phyloP scores from a whole-genome alignment of 2,113 vertebrate genomes.

The Antechinus stuartii region DNA sequence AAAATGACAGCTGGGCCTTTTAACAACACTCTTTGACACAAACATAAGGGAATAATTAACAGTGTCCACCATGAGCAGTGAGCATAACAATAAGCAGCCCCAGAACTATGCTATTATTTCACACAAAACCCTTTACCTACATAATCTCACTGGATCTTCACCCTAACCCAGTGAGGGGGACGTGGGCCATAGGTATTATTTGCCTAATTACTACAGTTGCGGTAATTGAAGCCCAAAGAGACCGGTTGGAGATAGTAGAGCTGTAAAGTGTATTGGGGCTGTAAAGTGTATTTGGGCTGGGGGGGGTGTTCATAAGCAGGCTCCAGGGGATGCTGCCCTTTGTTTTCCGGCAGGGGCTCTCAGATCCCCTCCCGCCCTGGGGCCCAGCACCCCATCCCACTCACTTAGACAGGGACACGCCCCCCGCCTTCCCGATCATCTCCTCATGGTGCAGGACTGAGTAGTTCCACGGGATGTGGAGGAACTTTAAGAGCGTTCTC shows the following conservation, averaged over 20 bases:
- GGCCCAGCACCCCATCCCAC: conserved; percentile 71
- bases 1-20: not conserved
- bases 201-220: not conserved
- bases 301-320: too few species aligned
- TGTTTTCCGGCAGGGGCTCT: not conserved
- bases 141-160: not conserved
- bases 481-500: conserved; percentile 94
- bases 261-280: not conserved
- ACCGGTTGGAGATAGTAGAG: not conserved
- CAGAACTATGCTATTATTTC: not conserved
- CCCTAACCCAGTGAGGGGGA: not conserved
- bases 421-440: conserved; percentile 97
- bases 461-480: conserved; percentile 93
- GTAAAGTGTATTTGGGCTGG: not conserved
- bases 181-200: not conserved
- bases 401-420: conserved; percentile 98
- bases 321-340: not conserved
- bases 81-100: not conserved
- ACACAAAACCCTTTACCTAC: not conserved
- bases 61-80: not conserved
- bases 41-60: not conserved
- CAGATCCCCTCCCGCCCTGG: not conserved
- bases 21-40: not conserved
- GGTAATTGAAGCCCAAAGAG: not conserved
- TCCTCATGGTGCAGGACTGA: conserved; percentile 97